Evolutionary conservation across 1,140 invertebrate species (phyloP).

Genomic region (Spodoptera frugiperda): DNA sequence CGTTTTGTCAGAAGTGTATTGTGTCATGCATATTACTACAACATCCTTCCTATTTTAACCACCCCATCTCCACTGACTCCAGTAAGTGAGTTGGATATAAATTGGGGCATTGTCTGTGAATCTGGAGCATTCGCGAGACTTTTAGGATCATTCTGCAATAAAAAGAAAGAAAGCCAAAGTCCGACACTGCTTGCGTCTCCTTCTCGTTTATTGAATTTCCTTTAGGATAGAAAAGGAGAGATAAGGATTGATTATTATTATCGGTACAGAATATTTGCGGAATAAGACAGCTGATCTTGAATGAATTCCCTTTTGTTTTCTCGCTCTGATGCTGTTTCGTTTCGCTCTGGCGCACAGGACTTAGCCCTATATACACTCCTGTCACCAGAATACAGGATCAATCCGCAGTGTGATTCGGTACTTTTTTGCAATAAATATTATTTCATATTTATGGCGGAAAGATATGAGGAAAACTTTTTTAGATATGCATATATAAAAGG

Average conservation of each 20-base stretch:
- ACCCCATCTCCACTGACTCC: constrained; percentile 70
- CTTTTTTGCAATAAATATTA: constrained; percentile 35
- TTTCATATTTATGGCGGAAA: constrained; percentile 14
- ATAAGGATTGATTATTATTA: constrained; percentile 67
- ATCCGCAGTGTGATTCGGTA: constrained; percentile 69
- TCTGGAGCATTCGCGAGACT: constrained; percentile 80
- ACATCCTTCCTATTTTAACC: constrained; percentile 59
- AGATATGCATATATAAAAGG: no score
- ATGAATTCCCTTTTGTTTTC: constrained; percentile 78
- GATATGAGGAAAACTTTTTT: not conserved
- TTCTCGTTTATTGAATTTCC: constrained; percentile 43
- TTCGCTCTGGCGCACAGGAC: constrained; percentile 71
- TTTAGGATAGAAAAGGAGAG: constrained; percentile 57
- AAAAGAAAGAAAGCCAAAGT: constrained; percentile 61
- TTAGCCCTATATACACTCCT: constrained; percentile 65
- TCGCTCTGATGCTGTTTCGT: constrained; percentile 69
- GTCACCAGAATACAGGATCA: constrained; percentile 75
- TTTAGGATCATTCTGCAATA: constrained; percentile 77
- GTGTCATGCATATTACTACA: constrained; percentile 60
- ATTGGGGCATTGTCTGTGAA: constrained; percentile 85
- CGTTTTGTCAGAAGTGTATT: constrained; percentile 42
- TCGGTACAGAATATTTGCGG: constrained; percentile 65
- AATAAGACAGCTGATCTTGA: constrained; percentile 75
- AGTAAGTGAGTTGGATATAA: constrained; percentile 85
- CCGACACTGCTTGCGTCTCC: constrained; percentile 45